Evolutionary conservation across 2,113 vertebrate genomes (phyloP).

Genomic region (Hippotragus niger): DNA sequence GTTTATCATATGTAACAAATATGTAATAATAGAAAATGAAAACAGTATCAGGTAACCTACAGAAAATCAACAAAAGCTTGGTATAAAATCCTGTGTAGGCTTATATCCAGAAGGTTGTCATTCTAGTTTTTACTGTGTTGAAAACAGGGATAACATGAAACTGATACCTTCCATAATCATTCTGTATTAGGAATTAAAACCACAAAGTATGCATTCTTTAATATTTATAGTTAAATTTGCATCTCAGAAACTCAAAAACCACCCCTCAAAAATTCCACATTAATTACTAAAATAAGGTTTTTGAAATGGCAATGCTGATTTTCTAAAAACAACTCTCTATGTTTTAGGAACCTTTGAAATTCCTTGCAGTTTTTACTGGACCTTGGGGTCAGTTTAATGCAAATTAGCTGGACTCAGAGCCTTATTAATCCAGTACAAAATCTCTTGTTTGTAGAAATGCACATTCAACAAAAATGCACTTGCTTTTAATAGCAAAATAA

Average conservation of each 20-base stretch:
- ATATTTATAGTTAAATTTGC: constrained; percentile 37
- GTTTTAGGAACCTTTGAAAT: constrained; percentile 52
- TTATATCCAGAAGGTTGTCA: neutral
- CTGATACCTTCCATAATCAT: constrained; percentile 30
- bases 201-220: constrained; percentile 32
- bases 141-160: constrained; percentile 57
- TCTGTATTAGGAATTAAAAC: constrained; percentile 52
- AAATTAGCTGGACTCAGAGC: constrained; percentile 66
- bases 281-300: constrained; percentile 75
- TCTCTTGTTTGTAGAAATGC: constrained; percentile 72
- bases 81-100: constrained; percentile 36
- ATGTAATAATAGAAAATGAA: neutral
- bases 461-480: constrained; percentile 67
- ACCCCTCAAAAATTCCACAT: constrained; percentile 43
- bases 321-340: constrained; percentile 66
- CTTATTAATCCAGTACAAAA: constrained; percentile 68
- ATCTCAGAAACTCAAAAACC: constrained; percentile 33
- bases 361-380: constrained; percentile 63
- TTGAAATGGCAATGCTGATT: constrained; percentile 63
- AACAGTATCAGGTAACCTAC: neutral
- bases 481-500: constrained; percentile 74
- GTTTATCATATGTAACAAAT: neutral
- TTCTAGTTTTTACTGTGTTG: constrained; percentile 49
- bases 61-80: neutral
- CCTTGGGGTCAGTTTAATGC: constrained; percentile 66